Evolutionary conservation across 2,888 invertebrate genomes (phyloP).

Genomic region (Andrena haemorrhoa): DNA sequence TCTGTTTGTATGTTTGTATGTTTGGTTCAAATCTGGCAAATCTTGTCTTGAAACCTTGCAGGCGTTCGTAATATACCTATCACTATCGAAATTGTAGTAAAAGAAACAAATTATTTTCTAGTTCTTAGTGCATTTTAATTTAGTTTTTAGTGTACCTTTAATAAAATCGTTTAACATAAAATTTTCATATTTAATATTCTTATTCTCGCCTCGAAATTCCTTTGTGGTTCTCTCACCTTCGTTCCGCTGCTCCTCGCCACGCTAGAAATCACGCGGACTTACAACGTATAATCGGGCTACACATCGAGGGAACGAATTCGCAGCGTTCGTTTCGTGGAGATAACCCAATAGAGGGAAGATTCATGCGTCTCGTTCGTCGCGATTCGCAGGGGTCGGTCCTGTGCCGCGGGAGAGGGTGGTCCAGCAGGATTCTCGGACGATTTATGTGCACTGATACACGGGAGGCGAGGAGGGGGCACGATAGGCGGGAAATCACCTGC

Average conservation of each 20-base stretch:
- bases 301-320: conserved; percentile 9
- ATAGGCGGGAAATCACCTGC: conserved; percentile 34
- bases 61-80: too few relatives aligned
- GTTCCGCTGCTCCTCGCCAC: neutral
- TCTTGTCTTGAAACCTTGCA: too few relatives aligned
- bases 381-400: conserved; percentile 25
- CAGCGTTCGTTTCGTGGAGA: conserved; percentile 24
- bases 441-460: conserved; percentile 43
- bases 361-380: conserved; percentile 43
- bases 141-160: too few relatives aligned
- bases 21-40: too few relatives aligned
- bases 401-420: conserved; percentile 18
- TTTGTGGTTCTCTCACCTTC: neutral
- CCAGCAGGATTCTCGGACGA: conserved; percentile 35
- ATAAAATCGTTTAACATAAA: too few relatives aligned
- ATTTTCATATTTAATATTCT: too few relatives aligned
- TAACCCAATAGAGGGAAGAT: conserved; percentile 37
- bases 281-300: neutral
- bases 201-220: too few relatives aligned
- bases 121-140: too few relatives aligned
- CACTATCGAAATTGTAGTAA: too few relatives aligned
- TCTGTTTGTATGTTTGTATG: too few relatives aligned
- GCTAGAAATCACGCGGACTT: neutral
- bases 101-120: too few relatives aligned
- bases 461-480: conserved; percentile 9